Evolutionary conservation across 2,888 invertebrate species (phyloP), one percentile per base, ranked within the genome.

Genomic region (Tineola bisselliella): DNA sequence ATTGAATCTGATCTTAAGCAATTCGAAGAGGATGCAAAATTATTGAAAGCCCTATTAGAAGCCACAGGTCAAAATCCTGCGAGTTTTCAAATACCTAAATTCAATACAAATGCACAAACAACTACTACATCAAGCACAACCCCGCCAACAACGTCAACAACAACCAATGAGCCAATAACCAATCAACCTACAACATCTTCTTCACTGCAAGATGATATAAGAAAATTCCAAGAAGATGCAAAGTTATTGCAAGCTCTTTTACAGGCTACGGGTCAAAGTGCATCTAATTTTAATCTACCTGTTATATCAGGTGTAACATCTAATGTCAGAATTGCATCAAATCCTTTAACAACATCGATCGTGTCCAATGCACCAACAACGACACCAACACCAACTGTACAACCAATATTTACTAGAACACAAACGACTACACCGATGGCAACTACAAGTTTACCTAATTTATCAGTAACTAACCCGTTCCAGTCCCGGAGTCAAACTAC

Each of bases 191-290:
- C 79, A 15, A 83, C 84, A 57, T 63, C 70, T 11, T 76, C 82
- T 12, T 81, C 84, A 31, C 73, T 87, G 61, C 79, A 87, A 69
- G 84, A 86, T 19, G 88, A 87, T 62, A 75, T 88, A 12, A 76
- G 74, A 61, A 84, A 86, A 63, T 83, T 83, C 66, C 81, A 87
- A 68, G 81, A 87, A 70, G 87, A 88, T 62, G 80, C 86, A 8
- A 81, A 81, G 67, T 70, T 87, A 61, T 67, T 86, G 63, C 76
- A 87, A 71, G 87, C 84, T 1, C 71, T 86, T 18, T 73, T 87
- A 65, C 75, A 80, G 69, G 84, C 81, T 30, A 87, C 81, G 6
- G 84, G 84, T 1, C 81, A 83, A 69, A 78, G 84, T 66, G 81
- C 84, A 63, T 73, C 73, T 18, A 74, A 71, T 44, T 70, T 84